Conservation (phyloP, 2,888 invertebrate genomes). For the Sycophila texana region DNA sequence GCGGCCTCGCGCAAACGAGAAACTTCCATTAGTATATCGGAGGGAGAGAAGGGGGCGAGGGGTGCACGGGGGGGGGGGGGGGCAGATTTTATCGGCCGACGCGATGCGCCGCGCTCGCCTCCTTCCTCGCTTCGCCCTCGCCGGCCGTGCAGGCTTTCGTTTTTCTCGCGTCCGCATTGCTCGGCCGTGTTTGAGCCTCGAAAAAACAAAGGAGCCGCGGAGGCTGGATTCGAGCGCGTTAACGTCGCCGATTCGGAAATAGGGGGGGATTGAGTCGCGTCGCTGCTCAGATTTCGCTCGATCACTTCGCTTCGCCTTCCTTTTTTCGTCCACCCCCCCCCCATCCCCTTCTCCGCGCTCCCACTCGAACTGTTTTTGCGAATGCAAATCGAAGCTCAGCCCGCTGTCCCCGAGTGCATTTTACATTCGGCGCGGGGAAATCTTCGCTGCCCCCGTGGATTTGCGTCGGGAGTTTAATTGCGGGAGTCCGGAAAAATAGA, state of each 20-base stretch:
- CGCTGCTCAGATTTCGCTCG: constrained; percentile 38
- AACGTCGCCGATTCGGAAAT: constrained; percentile 51
- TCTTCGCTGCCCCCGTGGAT: constrained; percentile 1
- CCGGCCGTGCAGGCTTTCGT: background rate
- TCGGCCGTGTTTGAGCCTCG: constrained; percentile 8
- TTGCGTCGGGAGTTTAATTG: background rate
- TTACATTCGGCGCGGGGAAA: constrained; percentile 31
- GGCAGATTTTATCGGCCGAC: constrained; percentile 54
- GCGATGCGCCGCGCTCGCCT: constrained; percentile 27
- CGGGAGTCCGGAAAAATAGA: no score
- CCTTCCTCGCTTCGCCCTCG: constrained; percentile 23
- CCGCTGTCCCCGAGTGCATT: constrained; percentile 30
- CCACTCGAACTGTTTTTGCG: constrained; percentile 34
- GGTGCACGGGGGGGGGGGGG: background rate
- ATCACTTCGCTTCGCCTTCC: background rate
- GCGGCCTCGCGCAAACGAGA: constrained; percentile 62
- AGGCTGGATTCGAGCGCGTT: constrained; percentile 42
- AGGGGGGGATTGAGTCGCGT: constrained; percentile 2
- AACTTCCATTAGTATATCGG: constrained; percentile 68
- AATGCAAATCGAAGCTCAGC: constrained; percentile 48
- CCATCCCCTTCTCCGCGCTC: background rate
- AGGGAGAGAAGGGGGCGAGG: constrained; percentile 44
- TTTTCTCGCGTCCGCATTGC: no score
- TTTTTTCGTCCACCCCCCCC: constrained; percentile 1
- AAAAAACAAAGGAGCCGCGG: constrained; percentile 53